These are phyloP conservation scores for Lordiphosa stackelbergi DNA, from an alignment of 1,140 invertebrate genomes.

Conservation along the genomic window DNA sequence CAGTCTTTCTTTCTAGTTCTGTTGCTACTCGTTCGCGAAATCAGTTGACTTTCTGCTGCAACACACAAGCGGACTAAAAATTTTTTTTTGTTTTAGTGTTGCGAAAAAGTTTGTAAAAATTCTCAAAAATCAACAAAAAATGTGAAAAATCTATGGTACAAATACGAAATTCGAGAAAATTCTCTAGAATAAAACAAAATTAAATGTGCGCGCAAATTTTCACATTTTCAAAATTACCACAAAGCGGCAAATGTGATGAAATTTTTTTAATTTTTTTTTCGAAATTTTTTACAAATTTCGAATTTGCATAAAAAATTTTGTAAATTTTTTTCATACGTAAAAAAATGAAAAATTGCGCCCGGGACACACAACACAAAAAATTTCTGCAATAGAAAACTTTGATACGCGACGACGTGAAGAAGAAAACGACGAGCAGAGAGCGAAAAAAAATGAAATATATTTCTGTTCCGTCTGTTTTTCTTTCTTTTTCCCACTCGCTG, in stretches of 20 bases:
- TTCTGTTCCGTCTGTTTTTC: constrained; percentile 74
- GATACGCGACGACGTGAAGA: constrained; percentile 69
- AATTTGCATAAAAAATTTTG: constrained; percentile 60
- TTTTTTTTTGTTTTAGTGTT: constrained; percentile 75
- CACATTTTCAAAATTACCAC: constrained; percentile 29
- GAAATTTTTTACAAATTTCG: constrained; percentile 65
- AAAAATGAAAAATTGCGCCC: constrained; percentile 42
- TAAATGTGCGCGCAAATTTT: constrained; percentile 41
- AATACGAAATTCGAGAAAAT: constrained; percentile 69
- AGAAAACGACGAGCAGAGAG: constrained; percentile 69
- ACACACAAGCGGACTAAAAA: constrained; percentile 75
- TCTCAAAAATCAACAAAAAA: constrained; percentile 67
- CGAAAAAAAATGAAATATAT: constrained; percentile 72
- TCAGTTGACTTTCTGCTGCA: constrained; percentile 72
- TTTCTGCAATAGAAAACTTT: constrained; percentile 77
- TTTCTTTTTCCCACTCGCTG: constrained; percentile 76
- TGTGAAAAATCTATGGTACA: constrained; percentile 68
- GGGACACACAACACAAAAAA: constrained; percentile 66
- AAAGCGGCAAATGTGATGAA: constrained; percentile 22
- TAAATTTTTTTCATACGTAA: constrained; percentile 47
- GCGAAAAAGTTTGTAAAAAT: constrained; percentile 75
- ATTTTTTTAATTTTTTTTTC: constrained; percentile 62
- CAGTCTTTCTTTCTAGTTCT: constrained; percentile 68
- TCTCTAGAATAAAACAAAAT: constrained; percentile 61
- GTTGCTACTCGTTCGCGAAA: constrained; percentile 72